phyloP scores from a whole-genome alignment of 1,140 invertebrate genomes.

The Venturia canescens region DNA sequence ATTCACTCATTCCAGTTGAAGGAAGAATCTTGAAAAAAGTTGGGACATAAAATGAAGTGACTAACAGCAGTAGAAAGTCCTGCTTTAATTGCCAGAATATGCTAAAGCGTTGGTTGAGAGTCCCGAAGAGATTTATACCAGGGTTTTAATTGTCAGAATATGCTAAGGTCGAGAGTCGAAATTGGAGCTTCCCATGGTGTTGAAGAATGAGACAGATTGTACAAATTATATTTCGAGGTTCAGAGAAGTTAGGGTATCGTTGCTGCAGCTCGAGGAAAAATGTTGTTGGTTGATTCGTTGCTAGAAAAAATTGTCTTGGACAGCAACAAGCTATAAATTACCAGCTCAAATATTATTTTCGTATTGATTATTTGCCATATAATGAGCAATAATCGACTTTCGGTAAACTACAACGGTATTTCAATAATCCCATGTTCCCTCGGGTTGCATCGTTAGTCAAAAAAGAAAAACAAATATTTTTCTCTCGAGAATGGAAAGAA shows the following conservation, averaged over 20 bases:
- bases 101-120: conserved; percentile 39
- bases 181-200: conserved; percentile 11
- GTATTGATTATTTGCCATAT: neutral
- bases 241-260: neutral
- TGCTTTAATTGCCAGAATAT: conserved; percentile 47
- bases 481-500: neutral
- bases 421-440: neutral
- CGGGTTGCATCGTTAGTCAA: neutral
- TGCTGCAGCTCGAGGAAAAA: neutral
- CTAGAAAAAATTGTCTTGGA: neutral
- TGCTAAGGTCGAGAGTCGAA: conserved; percentile 56
- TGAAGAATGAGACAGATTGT: conserved; percentile 28
- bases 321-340: too few relatives aligned
- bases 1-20: neutral
- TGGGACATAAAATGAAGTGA: neutral
- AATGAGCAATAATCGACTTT: neutral
- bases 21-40: conserved; percentile 5
- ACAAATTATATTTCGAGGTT: conserved; percentile 39
- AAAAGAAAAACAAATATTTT: neutral
- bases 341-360: neutral
- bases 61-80: conserved; percentile 5
- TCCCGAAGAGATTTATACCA: conserved; percentile 41
- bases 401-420: neutral
- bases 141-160: conserved; percentile 70
- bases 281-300: neutral